These are phyloP conservation scores for Phyllotis vaccarum DNA, from an alignment of 2,797 vertebrate genomes.

Conservation along the genomic window DNA sequence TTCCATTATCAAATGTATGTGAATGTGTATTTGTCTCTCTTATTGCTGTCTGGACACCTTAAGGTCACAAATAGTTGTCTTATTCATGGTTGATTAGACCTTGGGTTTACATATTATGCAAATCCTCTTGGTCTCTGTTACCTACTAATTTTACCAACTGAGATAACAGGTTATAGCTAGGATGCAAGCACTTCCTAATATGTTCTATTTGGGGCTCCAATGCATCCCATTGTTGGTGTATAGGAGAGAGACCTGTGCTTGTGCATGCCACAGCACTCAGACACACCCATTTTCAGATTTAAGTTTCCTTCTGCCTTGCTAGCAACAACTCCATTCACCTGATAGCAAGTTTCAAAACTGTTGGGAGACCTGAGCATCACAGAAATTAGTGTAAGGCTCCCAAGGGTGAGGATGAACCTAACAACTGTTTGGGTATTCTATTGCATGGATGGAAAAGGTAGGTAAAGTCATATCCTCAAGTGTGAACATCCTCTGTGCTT, in stretches of 20 bases:
- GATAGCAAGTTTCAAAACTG: slow-evolving; percentile 18
- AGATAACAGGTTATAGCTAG: background rate
- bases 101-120: background rate
- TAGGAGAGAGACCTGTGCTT: background rate
- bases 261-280: background rate
- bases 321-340: background rate
- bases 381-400: background rate
- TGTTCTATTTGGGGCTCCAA: background rate
- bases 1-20: background rate
- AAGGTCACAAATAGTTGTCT: background rate
- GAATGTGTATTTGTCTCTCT: background rate
- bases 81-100: background rate
- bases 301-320: background rate
- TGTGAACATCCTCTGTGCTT: background rate
- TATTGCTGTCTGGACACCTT: background rate
- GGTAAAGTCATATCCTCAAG: slow-evolving; percentile 19
- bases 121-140: background rate
- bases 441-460: background rate
- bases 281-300: background rate
- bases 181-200: background rate
- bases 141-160: background rate
- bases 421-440: background rate
- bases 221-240: background rate
- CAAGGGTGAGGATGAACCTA: background rate
- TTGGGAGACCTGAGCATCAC: background rate